Percentiles rank a stretch among this genome's conserved stretches.
Evolutionary conservation across 1,140 invertebrate species (phyloP).

Genomic region (Drosophila erecta): DNA sequence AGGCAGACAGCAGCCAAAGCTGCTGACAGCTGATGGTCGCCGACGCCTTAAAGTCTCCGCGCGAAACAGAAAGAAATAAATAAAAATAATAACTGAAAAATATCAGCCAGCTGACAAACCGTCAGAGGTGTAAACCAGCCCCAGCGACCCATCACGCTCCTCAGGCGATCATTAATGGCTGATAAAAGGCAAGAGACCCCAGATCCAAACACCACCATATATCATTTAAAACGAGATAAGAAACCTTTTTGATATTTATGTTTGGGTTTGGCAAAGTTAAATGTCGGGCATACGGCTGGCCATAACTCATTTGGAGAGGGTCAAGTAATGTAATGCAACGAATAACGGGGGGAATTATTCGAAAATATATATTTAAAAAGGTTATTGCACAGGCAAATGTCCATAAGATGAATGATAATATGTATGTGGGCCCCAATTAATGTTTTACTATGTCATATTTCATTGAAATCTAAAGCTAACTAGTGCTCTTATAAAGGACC

Average conservation of each 20-base stretch:
- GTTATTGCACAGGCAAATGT: background rate
- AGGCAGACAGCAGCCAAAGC: constrained; percentile 48
- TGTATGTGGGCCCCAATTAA: background rate
- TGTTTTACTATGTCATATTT: too few relatives aligned
- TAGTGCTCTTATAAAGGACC: background rate
- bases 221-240: constrained; percentile 38
- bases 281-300: constrained; percentile 23
- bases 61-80: constrained; percentile 12
- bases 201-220: constrained; percentile 13
- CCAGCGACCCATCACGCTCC: constrained; percentile 39
- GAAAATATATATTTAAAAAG: background rate
- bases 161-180: constrained; percentile 54
- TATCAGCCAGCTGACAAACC: constrained; percentile 41
- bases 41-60: constrained; percentile 33
- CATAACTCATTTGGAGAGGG: constrained; percentile 28
- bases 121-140: constrained; percentile 43
- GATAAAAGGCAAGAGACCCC: constrained; percentile 35
- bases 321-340: constrained; percentile 13
- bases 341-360: background rate
- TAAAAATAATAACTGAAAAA: constrained; percentile 41
- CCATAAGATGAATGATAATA: background rate
- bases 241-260: constrained; percentile 45
- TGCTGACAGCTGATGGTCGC: constrained; percentile 56
- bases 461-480: too few relatives aligned
- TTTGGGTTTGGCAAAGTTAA: constrained; percentile 50